phyloP scores from a whole-genome alignment of 2,888 invertebrate genomes.

The Zonitis immaculata region DNA sequence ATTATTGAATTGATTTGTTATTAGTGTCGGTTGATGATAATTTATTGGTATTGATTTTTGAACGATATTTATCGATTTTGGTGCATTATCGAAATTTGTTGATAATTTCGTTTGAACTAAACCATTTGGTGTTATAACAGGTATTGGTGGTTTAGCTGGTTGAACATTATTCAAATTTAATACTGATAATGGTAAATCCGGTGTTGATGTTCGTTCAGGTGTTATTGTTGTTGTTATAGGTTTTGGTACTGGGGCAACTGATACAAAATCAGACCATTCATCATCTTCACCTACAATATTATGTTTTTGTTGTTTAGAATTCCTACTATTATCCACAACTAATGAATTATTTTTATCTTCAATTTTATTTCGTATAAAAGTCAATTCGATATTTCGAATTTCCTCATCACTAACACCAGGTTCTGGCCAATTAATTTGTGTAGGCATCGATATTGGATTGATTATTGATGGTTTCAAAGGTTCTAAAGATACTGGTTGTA shows the following conservation, averaged over 20 bases:
- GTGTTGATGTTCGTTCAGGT: conserved; percentile 36
- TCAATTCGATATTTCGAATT: conserved; percentile 40
- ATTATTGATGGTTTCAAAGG: conserved; percentile 21
- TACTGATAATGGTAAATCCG: conserved; percentile 43
- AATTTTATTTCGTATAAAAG: conserved; percentile 24
- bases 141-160: conserved; percentile 42
- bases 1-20: conserved; percentile 39
- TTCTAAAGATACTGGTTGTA: conserved; percentile 15
- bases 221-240: conserved; percentile 25
- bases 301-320: conserved; percentile 8
- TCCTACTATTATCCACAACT: not conserved
- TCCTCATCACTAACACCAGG: conserved; percentile 52
- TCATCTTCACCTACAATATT: conserved; percentile 49
- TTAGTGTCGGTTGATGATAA: conserved; percentile 36
- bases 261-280: conserved; percentile 61
- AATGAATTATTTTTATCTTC: not conserved
- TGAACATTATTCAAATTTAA: conserved; percentile 42
- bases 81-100: conserved; percentile 21
- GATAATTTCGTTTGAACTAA: conserved; percentile 43
- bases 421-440: conserved; percentile 61
- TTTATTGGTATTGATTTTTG: conserved; percentile 13
- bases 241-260: conserved; percentile 28
- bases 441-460: conserved; percentile 19
- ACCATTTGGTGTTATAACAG: conserved; percentile 44
- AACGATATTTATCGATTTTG: conserved; percentile 16